Evolutionary conservation across 2,113 vertebrate species (phyloP).

Genomic region (Erpornis zantholeuca): DNA sequence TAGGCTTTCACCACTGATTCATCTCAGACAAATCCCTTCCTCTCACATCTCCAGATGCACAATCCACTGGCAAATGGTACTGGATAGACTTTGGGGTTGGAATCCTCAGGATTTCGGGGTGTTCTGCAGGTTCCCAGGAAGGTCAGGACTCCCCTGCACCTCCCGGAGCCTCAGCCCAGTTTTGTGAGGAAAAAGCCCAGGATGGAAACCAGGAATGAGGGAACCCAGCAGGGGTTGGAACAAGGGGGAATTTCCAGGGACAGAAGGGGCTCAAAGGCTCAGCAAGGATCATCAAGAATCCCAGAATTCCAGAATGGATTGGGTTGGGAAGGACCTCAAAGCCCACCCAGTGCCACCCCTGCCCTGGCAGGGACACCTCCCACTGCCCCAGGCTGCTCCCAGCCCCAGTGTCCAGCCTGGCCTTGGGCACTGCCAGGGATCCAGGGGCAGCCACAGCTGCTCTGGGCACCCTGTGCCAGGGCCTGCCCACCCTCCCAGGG

Average conservation of each 20-base stretch:
- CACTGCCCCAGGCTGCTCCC: background rate
- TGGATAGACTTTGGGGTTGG: background rate
- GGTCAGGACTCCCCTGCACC: background rate
- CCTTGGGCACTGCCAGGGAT: background rate
- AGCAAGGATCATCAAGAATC: background rate
- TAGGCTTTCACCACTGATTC: background rate
- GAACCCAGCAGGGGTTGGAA: background rate
- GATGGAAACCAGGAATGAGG: background rate
- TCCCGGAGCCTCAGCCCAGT: background rate
- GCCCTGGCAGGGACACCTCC: background rate
- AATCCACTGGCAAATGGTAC: background rate
- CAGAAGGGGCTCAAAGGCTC: rapidly evolving
- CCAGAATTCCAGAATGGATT: background rate
- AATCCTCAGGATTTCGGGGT: background rate
- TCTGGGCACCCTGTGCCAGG: no score
- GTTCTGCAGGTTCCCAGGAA: background rate
- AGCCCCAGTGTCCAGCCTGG: background rate
- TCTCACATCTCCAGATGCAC: background rate
- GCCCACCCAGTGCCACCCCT: rapidly evolving
- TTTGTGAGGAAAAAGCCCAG: background rate
- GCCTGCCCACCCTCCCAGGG: no score
- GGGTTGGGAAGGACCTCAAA: no score
- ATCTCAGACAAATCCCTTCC: background rate
- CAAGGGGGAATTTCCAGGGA: background rate
- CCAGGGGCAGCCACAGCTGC: background rate